Base-by-base conservation (phyloP, 1,140 invertebrate genomes). In the Tachypleus tridentatus region DNA sequence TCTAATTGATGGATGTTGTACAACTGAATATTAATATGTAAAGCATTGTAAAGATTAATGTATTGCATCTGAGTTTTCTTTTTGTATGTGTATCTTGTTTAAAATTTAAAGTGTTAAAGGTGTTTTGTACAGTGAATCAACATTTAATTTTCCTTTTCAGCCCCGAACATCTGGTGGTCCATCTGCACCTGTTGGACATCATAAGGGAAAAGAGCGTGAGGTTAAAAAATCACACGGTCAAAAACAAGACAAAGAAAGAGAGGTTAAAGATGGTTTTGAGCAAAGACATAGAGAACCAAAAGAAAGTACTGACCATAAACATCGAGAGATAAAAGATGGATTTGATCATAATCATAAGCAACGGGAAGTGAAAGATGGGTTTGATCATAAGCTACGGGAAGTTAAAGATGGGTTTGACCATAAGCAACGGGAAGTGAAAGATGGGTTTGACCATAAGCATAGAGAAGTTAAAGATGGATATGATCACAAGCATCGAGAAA, bases 391-490 rank as follows among this genome's bases (percentile, higher is more conserved):
- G 29, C 29, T 48, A 60, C 51, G 53, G 49, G 58, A 61, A 48
- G 61, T 51, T 57, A 53, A 47, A 10, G 61, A 60, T 11, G 58
- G 56, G 51, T 62, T 62, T 60, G 62, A 66, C 47, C 62, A 67
- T 9, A 62, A 67, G 59, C 58, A 67, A 48, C 53, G 57, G 49
- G 58, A 61, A 48, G 61, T 51, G 51, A 53, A 47, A 10, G 61
- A 60, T 11, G 58, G 56, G 51, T 62, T 62, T 60, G 62, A 66
- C 47, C 62, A 67, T 9, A 62, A 67, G 59, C 58, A 67, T 49
- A 59, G 50, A 50, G 64, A 54, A 49, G 56, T 52, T 48, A 11
- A 53, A 49, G 7, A 10, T 6, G 58, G 49, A 59, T 11, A 10
- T 29, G 29, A 29, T 29, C 29, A 29, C 29, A 29, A 29, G 29